Percentiles rank a stretch among this genome's conserved stretches.
Conservation (phyloP, 1,140 invertebrate species). For the Habropoda laboriosa region DNA sequence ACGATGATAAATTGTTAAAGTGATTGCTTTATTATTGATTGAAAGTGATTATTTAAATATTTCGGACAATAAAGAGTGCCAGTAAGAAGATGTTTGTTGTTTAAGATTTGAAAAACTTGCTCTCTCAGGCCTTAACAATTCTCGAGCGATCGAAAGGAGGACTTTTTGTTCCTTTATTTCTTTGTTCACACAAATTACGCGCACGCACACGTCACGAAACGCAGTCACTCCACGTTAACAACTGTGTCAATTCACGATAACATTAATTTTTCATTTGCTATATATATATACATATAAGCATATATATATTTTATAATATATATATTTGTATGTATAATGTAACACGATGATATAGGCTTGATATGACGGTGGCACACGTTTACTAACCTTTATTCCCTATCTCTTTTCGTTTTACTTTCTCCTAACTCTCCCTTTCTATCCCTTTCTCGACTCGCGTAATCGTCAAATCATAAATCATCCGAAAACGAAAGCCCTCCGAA, state of each 20-base stretch:
- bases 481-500: constrained; percentile 3
- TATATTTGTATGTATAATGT: constrained; percentile 68
- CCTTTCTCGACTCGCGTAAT: background rate
- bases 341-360: constrained; percentile 82
- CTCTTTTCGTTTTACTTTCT: constrained; percentile 28
- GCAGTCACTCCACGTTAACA: constrained; percentile 75
- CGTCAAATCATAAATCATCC: background rate
- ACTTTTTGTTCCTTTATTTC: constrained; percentile 8
- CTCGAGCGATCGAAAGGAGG: constrained; percentile 54
- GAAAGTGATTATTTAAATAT: constrained; percentile 19
- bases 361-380: constrained; percentile 79
- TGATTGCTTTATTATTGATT: constrained; percentile 47
- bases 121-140: constrained; percentile 29
- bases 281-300: constrained; percentile 55
- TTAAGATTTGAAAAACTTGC: constrained; percentile 18
- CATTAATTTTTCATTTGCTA: constrained; percentile 74
- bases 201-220: constrained; percentile 45
- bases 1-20: constrained; percentile 36
- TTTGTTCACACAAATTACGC: background rate
- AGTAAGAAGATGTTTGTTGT: constrained; percentile 21
- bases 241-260: constrained; percentile 76
- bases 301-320: constrained; percentile 53
- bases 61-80: constrained; percentile 31
- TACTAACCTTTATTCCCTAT: constrained; percentile 57
- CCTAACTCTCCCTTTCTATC: constrained; percentile 24